Conservation (phyloP, 1,140 invertebrate genomes). For the Penaeus vannamei region DNA sequence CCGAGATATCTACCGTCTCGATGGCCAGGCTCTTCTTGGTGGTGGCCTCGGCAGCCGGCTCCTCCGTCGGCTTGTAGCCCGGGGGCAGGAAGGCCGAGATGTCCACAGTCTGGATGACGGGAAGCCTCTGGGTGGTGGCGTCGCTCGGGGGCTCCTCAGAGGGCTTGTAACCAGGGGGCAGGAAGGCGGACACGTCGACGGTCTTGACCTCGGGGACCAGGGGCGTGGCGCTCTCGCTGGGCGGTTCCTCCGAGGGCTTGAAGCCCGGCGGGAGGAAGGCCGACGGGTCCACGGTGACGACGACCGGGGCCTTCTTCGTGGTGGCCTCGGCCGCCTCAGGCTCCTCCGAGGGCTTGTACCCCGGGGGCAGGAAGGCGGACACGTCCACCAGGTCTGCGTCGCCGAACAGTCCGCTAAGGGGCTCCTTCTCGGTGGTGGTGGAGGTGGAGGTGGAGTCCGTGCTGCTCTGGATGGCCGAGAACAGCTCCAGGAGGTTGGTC, state of each 20-base stretch:
- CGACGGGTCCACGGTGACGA: constrained; percentile 38
- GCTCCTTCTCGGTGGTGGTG: neutral
- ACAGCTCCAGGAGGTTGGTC: constrained; percentile 21
- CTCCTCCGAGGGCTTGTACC: constrained; percentile 73
- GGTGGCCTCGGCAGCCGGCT: constrained; percentile 4
- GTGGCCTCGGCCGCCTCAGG: constrained; percentile 4
- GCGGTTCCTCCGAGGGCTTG: constrained; percentile 17
- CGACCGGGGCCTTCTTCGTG: neutral
- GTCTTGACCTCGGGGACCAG: constrained; percentile 27
- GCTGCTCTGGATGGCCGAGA: constrained; percentile 43
- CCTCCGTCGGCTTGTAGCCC: constrained; percentile 73
- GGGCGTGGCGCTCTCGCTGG: neutral
- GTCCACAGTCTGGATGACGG: constrained; percentile 37
- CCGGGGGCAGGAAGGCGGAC: constrained; percentile 76
- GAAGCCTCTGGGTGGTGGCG: constrained; percentile 19
- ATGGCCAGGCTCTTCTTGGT: neutral
- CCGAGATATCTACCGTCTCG: constrained; percentile 37
- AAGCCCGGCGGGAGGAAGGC: constrained; percentile 36
- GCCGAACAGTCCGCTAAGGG: neutral
- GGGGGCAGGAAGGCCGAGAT: constrained; percentile 74
- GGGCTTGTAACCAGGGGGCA: constrained; percentile 78
- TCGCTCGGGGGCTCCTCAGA: constrained; percentile 66
- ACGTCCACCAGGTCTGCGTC: constrained; percentile 72
- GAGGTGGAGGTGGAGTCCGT: constrained; percentile 27
- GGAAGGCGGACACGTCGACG: constrained; percentile 77